A percentile compares a stretch with the other conserved stretches of the same genome.
phyloP scores from a whole-genome alignment of 2,113 vertebrate genomes.

The Oncorhynchus tshawytscha region DNA sequence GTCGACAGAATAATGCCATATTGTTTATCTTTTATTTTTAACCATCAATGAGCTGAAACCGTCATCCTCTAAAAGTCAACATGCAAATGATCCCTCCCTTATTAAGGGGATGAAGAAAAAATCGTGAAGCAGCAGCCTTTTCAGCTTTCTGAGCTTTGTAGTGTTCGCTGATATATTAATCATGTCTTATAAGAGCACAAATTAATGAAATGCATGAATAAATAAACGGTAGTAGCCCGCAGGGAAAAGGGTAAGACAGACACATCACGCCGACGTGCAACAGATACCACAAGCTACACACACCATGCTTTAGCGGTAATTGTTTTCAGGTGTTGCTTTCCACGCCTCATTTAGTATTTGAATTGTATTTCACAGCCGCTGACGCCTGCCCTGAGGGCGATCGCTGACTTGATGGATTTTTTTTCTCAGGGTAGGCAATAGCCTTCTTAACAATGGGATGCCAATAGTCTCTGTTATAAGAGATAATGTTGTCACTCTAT shows the following conservation, averaged over 20 bases:
- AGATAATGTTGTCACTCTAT: slow-evolving; percentile 31
- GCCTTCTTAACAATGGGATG: slow-evolving; percentile 28
- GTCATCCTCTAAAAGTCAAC: neutral
- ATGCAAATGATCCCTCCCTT: slow-evolving; percentile 5
- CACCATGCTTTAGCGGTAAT: slow-evolving; percentile 63
- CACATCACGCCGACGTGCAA: neutral
- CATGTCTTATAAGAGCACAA: slow-evolving; percentile 30
- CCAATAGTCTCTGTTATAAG: slow-evolving; percentile 27
- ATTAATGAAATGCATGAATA: slow-evolving; percentile 36
- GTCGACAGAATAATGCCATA: too few species aligned
- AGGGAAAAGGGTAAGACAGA: neutral
- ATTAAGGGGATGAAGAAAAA: slow-evolving; percentile 9
- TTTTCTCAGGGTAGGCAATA: slow-evolving; percentile 16
- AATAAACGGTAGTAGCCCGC: slow-evolving; percentile 12
- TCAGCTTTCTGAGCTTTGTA: slow-evolving; percentile 16
- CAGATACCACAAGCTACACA: slow-evolving; percentile 35
- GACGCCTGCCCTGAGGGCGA: slow-evolving; percentile 1
- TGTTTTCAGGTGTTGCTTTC: slow-evolving; percentile 73
- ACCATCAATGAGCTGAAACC: neutral
- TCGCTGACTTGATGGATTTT: too few species aligned
- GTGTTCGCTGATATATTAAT: slow-evolving; percentile 32
- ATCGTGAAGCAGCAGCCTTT: neutral
- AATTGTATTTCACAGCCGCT: slow-evolving; percentile 44
- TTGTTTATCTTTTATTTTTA: neutral
- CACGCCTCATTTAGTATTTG: slow-evolving; percentile 65